These are phyloP conservation scores for Excalfactoria chinensis DNA, from an alignment of 2,113 vertebrate species.

Conservation along the genomic window DNA sequence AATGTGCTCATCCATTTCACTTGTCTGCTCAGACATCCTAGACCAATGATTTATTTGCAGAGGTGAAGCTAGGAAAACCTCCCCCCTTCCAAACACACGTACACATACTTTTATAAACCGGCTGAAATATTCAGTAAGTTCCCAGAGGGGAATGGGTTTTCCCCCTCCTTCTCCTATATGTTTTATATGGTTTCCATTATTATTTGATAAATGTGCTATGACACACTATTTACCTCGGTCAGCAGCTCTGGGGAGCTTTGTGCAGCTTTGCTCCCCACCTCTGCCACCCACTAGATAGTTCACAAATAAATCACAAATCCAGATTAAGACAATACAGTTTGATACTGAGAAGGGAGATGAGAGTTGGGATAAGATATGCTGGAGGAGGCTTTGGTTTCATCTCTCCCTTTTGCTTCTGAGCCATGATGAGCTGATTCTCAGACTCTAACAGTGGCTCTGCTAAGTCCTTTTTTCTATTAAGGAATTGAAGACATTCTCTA, in stretches of 20 bases:
- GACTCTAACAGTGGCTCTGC: background rate
- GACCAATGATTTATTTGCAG: conserved; percentile 55
- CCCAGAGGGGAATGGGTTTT: conserved; percentile 17
- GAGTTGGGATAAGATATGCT: background rate
- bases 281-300: conserved; percentile 67
- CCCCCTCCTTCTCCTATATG: conserved; percentile 17
- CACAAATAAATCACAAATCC: conserved; percentile 68
- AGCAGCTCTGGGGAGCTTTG: conserved; percentile 61
- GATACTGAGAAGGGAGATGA: background rate
- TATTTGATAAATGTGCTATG: conserved; percentile 77
- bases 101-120: conserved; percentile 40
- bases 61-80: conserved; percentile 31
- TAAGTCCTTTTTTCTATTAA: background rate
- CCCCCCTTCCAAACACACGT: background rate
- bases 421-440: background rate
- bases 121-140: conserved; percentile 59
- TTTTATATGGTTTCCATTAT: conserved; percentile 63
- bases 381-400: background rate
- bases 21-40: conserved; percentile 40
- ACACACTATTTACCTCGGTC: conserved; percentile 73
- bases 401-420: background rate
- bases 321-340: conserved; percentile 54
- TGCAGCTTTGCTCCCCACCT: conserved; percentile 58
- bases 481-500: background rate
- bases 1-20: conserved; percentile 44